Percentiles rank a stretch among this genome's conserved stretches.
These are phyloP conservation scores for Babylonia areolata DNA, from an alignment of 1,140 invertebrate genomes.

Conservation along the genomic window DNA sequence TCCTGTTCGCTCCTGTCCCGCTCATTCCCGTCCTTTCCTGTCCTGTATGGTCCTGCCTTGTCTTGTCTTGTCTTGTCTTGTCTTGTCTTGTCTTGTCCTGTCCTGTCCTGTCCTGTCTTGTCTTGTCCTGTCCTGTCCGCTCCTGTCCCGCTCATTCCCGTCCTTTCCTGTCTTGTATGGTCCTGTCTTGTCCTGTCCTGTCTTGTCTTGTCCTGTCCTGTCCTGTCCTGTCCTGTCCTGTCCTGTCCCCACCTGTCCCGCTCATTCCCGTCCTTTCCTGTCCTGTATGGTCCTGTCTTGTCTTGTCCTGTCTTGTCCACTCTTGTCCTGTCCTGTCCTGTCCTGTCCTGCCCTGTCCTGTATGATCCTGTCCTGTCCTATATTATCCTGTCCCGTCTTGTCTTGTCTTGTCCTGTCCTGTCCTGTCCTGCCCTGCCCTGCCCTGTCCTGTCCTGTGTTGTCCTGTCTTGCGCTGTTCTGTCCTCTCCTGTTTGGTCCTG, in stretches of 20 bases:
- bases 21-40: not conserved
- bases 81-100: not conserved
- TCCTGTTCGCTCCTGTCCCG: not conserved
- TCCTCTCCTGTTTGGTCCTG: not conserved
- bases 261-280: not conserved
- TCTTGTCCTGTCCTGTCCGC: no score
- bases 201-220: not conserved
- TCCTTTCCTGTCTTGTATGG: not conserved
- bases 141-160: not conserved
- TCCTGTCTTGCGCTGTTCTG: not conserved
- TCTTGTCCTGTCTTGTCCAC: no score
- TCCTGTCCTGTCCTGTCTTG: not conserved
- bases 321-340: no score
- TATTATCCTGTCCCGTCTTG: no score
- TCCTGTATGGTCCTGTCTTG: no score
- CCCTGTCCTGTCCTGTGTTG: not conserved
- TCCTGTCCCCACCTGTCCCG: no score
- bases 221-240: constrained; percentile 3
- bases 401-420: no score
- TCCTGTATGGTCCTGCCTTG: not conserved
- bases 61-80: no score
- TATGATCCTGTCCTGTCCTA: no score
- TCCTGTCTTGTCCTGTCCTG: constrained; percentile 11
- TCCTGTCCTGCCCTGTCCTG: no score
- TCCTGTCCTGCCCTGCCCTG: no score